Percentiles rank a stretch among this genome's conserved stretches.
Evolutionary conservation across 2,113 vertebrate species (phyloP).

Genomic region (Synchiropus splendidus): DNA sequence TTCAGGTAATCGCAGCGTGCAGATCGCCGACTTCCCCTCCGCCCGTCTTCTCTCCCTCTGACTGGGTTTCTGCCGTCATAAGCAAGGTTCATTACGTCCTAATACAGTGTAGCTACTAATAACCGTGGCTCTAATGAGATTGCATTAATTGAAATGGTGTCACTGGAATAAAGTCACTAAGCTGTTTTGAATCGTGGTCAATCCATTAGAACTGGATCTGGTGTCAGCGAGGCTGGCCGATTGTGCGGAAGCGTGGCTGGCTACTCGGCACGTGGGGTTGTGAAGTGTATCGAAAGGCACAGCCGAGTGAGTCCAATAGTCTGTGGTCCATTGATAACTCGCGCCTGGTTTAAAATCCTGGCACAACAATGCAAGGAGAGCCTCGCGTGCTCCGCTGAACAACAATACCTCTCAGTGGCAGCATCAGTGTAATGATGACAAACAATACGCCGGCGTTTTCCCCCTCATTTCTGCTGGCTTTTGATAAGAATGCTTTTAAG

Average conservation of each 20-base stretch:
- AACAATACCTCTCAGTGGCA: slow-evolving; percentile 68
- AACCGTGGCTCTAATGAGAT: slow-evolving; percentile 46
- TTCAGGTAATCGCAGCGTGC: slow-evolving; percentile 56
- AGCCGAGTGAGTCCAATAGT: slow-evolving; percentile 62
- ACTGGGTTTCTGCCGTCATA: slow-evolving; percentile 41
- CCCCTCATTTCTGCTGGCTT: slow-evolving; percentile 47
- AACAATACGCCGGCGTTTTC: slow-evolving; percentile 51
- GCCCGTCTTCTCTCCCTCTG: slow-evolving; percentile 20
- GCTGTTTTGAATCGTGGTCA: not conserved
- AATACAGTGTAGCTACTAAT: slow-evolving; percentile 35
- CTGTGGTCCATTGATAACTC: slow-evolving; percentile 73
- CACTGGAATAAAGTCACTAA: slow-evolving; percentile 15
- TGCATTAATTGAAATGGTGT: slow-evolving; percentile 45
- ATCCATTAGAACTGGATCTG: slow-evolving; percentile 38
- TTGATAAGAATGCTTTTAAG: slow-evolving; percentile 46
- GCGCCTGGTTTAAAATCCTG: slow-evolving; percentile 66
- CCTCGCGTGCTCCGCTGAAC: slow-evolving; percentile 64
- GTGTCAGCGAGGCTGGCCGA: slow-evolving; percentile 44
- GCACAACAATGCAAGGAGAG: slow-evolving; percentile 62
- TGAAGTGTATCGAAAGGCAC: slow-evolving; percentile 65
- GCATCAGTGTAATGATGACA: slow-evolving; percentile 53
- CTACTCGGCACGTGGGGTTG: slow-evolving; percentile 42
- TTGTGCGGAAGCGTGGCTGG: slow-evolving; percentile 48
- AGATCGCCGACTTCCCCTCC: slow-evolving; percentile 45
- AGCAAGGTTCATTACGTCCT: slow-evolving; percentile 56